A percentile compares a stretch with the other conserved stretches of the same genome.
phyloP scores from a whole-genome alignment of 2,888 invertebrate species.

The Amitus sp. region DNA sequence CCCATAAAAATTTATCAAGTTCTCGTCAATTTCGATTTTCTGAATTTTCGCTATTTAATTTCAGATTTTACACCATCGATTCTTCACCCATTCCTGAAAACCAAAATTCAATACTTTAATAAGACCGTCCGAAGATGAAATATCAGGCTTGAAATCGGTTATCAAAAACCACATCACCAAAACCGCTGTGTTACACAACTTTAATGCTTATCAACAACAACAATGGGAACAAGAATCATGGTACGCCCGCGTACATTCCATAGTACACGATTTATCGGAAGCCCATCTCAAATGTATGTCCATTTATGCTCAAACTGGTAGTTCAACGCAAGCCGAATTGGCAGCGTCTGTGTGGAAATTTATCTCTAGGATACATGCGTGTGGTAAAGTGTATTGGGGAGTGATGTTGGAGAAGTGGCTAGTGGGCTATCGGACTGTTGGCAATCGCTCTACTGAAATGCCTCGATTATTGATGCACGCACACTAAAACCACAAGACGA shows the following conservation, averaged over 20 bases:
- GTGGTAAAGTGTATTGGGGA: slow-evolving; percentile 14
- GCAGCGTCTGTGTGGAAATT: slow-evolving; percentile 24
- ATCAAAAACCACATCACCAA: background rate
- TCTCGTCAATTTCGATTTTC: too few species aligned
- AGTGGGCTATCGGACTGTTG: slow-evolving; percentile 43
- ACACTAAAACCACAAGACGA: slow-evolving; percentile 48
- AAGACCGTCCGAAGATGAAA: too few species aligned
- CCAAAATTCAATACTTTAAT: too few species aligned
- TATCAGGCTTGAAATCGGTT: background rate
- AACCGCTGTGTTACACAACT: background rate
- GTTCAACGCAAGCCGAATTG: slow-evolving; percentile 20
- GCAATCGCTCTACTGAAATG: slow-evolving; percentile 50
- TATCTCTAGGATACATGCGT: slow-evolving; percentile 31
- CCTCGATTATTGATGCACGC: slow-evolving; percentile 44
- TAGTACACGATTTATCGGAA: slow-evolving; percentile 14
- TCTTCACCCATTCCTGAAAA: too few species aligned
- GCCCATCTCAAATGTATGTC: slow-evolving; percentile 22
- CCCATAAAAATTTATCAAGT: too few species aligned
- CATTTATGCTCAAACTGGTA: slow-evolving; percentile 20
- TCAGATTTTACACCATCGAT: too few species aligned
- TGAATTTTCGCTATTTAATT: too few species aligned
- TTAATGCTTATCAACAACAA: background rate
- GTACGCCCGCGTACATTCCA: background rate
- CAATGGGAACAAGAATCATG: background rate
- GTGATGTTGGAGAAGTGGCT: slow-evolving; percentile 23